phyloP scores from a whole-genome alignment of 2,888 invertebrate species.

The Andrena camellia region DNA sequence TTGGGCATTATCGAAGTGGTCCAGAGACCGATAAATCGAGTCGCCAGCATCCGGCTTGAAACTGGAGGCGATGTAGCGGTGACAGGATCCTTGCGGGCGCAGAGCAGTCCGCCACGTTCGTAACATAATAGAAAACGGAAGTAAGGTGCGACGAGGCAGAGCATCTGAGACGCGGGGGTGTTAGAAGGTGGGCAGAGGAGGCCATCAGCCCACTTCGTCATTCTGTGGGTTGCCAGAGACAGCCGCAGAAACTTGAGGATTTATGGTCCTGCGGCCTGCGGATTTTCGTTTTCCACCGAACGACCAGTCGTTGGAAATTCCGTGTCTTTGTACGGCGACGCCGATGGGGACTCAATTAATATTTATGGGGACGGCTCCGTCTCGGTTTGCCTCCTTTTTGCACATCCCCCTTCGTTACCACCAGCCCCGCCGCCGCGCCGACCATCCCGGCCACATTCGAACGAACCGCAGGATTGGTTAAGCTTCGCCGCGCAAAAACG shows the following conservation, averaged over 20 bases:
- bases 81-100: conserved; percentile 19
- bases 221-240: conserved; percentile 73
- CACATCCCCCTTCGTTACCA: conserved; percentile 5
- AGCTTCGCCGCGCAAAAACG: conserved; percentile 56
- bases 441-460: conserved; percentile 17
- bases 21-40: not conserved
- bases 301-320: conserved; percentile 69
- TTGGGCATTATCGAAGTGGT: too few species aligned
- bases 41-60: not conserved
- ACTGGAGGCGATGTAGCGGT: conserved; percentile 2
- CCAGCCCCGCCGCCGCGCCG: conserved; percentile 2
- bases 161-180: conserved; percentile 51
- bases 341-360: conserved; percentile 73
- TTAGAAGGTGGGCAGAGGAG: conserved; percentile 31
- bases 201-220: conserved; percentile 65
- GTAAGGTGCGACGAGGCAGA: conserved; percentile 70
- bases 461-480: conserved; percentile 58
- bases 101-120: conserved; percentile 60
- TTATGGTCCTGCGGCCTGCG: conserved; percentile 76
- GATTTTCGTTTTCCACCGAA: conserved; percentile 76
- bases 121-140: conserved; percentile 76
- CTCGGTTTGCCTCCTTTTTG: conserved; percentile 33
- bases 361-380: conserved; percentile 71
- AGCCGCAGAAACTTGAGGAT: conserved; percentile 81
- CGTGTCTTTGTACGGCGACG: conserved; percentile 58